phyloP scores from a whole-genome alignment of 2,113 vertebrate genomes.

The Thamnophis sirtalis region DNA sequence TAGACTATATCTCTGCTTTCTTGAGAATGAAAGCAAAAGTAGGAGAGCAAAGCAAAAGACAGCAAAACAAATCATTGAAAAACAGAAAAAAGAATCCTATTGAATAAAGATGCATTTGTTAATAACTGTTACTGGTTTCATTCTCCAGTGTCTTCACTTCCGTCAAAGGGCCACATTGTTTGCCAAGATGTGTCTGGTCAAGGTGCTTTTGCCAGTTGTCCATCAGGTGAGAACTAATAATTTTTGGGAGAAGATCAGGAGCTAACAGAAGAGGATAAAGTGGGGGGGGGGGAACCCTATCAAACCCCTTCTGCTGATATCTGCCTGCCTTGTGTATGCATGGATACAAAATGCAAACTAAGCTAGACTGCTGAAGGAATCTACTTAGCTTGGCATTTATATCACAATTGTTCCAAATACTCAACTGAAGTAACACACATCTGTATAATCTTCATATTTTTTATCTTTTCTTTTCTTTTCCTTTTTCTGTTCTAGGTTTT shows the following conservation, averaged over 20 bases:
- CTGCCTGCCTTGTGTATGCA: too few relatives aligned
- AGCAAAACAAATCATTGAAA: not conserved
- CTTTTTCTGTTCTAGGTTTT: not conserved
- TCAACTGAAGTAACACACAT: not conserved
- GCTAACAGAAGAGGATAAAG: too few relatives aligned
- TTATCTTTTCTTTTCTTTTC: not conserved
- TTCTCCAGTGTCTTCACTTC: not conserved
- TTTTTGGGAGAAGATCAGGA: not conserved
- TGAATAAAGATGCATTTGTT: not conserved
- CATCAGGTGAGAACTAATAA: slow-evolving; percentile 20
- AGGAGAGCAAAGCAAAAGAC: not conserved
- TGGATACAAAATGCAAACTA: not conserved
- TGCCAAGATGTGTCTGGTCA: not conserved
- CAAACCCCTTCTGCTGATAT: not conserved
- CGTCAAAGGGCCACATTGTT: rapidly evolving
- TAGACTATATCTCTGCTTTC: not conserved
- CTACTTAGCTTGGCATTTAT: not conserved
- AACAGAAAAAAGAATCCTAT: not conserved
- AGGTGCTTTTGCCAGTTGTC: slow-evolving; percentile 38
- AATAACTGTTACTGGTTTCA: not conserved
- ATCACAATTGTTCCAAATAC: not conserved
- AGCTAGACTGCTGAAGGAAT: not conserved
- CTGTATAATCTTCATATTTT: not conserved
- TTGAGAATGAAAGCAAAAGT: not conserved
- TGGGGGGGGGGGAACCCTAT: too few relatives aligned